These are phyloP conservation scores for Sylvicola cinctus DNA, from an alignment of 2,888 invertebrate genomes.

Conservation along the genomic window DNA sequence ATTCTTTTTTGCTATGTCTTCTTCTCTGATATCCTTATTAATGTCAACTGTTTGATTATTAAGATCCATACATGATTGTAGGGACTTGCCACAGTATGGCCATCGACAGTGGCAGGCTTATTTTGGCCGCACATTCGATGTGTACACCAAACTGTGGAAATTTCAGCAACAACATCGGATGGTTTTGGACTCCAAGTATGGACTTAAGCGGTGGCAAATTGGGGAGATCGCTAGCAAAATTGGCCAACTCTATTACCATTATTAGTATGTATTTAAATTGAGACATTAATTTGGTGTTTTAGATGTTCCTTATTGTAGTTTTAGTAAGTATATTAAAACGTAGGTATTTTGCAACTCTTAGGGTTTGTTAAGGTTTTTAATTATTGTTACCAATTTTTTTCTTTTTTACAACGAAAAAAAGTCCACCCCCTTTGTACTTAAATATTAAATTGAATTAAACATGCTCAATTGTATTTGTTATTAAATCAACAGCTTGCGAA, in stretches of 20 bases:
- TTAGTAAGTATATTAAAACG: too few species aligned
- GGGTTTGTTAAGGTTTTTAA: too few species aligned
- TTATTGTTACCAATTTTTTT: too few species aligned
- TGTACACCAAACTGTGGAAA: constrained; percentile 94
- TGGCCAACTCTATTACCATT: constrained; percentile 95
- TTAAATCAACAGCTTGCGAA: constrained; percentile 73
- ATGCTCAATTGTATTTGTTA: too few species aligned
- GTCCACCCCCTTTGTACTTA: too few species aligned
- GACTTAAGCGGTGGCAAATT: constrained; percentile 92
- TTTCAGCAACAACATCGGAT: constrained; percentile 92
- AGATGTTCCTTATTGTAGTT: too few species aligned
- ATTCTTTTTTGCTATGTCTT: too few species aligned
- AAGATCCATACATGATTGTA: constrained; percentile 23
- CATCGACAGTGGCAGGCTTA: constrained; percentile 97
- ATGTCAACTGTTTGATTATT: too few species aligned
- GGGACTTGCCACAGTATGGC: constrained; percentile 91
- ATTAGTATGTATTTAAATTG: constrained; percentile 55
- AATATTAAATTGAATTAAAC: too few species aligned
- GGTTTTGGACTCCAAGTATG: constrained; percentile 80
- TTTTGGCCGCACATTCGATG: constrained; percentile 91
- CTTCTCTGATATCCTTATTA: too few species aligned
- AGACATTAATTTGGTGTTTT: background rate
- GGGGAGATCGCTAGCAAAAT: constrained; percentile 98
- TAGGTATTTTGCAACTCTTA: too few species aligned
- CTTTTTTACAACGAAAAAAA: too few species aligned